Percentiles rank a stretch among this genome's conserved stretches.
Evolutionary conservation across 2,113 vertebrate species (phyloP).

Genomic region (Hydrochoerus hydrochaeris): DNA sequence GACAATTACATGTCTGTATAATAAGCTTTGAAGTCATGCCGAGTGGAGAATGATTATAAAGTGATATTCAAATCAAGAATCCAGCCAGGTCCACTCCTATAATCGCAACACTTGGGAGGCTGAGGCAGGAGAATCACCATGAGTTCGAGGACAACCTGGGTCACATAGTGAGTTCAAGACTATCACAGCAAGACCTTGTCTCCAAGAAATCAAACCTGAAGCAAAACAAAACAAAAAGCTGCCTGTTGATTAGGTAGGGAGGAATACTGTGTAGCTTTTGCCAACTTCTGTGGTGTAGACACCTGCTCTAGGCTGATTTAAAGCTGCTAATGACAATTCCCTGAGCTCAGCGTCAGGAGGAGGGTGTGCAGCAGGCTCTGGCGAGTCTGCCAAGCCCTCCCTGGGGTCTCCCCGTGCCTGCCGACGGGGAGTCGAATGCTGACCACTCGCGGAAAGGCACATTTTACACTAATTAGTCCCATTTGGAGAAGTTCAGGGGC

Average conservation of each 20-base stretch:
- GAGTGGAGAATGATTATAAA: not conserved
- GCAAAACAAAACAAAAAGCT: not conserved
- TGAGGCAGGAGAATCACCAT: not conserved
- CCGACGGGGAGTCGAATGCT: not conserved
- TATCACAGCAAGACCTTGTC: not conserved
- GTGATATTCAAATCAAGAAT: not conserved
- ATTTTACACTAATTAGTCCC: not conserved
- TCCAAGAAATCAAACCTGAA: not conserved
- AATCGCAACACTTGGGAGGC: not conserved
- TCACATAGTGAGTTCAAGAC: not conserved
- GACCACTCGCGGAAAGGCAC: not conserved
- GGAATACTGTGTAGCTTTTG: not conserved
- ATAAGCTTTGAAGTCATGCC: not conserved
- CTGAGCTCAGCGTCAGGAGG: not conserved
- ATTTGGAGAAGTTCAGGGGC: not conserved
- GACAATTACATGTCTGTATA: not conserved
- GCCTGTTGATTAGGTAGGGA: too few species aligned
- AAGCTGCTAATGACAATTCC: not conserved
- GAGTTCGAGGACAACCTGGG: not conserved
- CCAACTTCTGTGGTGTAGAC: not conserved
- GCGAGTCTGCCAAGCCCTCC: not conserved
- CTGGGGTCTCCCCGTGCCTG: not conserved
- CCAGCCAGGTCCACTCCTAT: not conserved
- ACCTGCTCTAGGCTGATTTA: not conserved
- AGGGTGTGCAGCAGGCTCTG: not conserved